Evolutionary conservation across 2,797 vertebrate species (phyloP), one percentile per base, ranked within the genome.

Genomic region (Dromococcyx pavoninus): DNA sequence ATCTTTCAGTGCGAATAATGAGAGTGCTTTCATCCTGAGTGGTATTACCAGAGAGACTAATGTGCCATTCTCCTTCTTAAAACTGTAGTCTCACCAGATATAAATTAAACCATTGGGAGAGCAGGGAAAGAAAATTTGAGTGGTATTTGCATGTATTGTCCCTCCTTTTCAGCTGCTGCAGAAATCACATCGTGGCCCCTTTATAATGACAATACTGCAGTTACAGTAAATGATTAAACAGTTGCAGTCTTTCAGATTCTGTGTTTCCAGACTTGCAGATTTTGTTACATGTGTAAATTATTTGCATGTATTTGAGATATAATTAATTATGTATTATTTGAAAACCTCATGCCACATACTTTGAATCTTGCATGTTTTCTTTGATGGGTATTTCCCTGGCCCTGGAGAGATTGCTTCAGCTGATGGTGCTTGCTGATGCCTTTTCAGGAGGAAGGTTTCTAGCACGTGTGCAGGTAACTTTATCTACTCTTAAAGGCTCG

Each of bases 331-430:
- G 27, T 3, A 2, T n/a, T 32, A 35, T 66, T 62, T 15, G 54
- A 73, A 69, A 60, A 30, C 50, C 73, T 69, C 69, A 22, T 0
- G 3, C 23, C 44, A 17, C 50, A 7, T 3, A 0, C 33, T 62
- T 62, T 15, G 3, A 32, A 35, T 5, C 37, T 39, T 9, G 24
- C 83, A 82, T 56, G 54, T 41, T 61, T 84, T 32, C 46, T 30
- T 23, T n/a, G 50, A 3, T 0, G 0, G 79, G 1, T 69, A 5
- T 58, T 51, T 53, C 32, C 37, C 1, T 1, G 12, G 19, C 11
- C 5, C 61, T 54, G 81, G 28, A 24, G 37, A 27, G 39, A 13
- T 13, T 7, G 58, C 25, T 46, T 80, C 43, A 51, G 92, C 3
- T 9, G 57, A 17, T 9, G 44, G 28, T 18, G 67, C 5, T 1